phyloP scores from a whole-genome alignment of 2,113 vertebrate genomes.

The Columba janthina region DNA sequence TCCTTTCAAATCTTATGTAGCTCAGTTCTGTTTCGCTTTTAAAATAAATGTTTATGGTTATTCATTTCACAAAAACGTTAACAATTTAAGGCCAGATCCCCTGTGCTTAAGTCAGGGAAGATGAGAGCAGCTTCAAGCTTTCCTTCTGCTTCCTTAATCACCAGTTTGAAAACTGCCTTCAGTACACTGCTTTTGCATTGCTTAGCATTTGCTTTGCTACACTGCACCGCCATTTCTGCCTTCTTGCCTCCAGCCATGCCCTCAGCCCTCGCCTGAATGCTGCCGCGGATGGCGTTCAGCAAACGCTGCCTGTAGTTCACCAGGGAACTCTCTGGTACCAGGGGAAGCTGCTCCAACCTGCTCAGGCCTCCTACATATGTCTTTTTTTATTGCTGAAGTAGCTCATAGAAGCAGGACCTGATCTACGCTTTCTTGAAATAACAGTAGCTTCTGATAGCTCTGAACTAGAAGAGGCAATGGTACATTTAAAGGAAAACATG shows the following conservation, averaged over 20 bases:
- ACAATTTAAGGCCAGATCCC: neutral
- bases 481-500: neutral
- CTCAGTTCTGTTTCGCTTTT: neutral
- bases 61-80: conserved; percentile 30
- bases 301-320: fast-evolving
- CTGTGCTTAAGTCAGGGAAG: neutral
- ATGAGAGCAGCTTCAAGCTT: neutral
- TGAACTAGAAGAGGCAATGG: neutral
- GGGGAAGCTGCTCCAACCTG: neutral
- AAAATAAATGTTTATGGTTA: conserved; percentile 37
- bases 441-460: neutral
- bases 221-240: neutral
- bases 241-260: conserved; percentile 36
- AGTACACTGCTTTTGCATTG: neutral
- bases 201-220: conserved; percentile 38
- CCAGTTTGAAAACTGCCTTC: neutral
- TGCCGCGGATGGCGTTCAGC: neutral
- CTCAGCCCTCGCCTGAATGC: neutral
- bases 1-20: conserved; percentile 10
- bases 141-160: neutral
- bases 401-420: neutral
- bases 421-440: neutral
- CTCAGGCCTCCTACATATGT: neutral
- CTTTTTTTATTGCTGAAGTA: neutral
- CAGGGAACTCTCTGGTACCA: neutral